Base-by-base conservation (phyloP, 1,140 invertebrate genomes). In the Drosophila kikkawai region DNA sequence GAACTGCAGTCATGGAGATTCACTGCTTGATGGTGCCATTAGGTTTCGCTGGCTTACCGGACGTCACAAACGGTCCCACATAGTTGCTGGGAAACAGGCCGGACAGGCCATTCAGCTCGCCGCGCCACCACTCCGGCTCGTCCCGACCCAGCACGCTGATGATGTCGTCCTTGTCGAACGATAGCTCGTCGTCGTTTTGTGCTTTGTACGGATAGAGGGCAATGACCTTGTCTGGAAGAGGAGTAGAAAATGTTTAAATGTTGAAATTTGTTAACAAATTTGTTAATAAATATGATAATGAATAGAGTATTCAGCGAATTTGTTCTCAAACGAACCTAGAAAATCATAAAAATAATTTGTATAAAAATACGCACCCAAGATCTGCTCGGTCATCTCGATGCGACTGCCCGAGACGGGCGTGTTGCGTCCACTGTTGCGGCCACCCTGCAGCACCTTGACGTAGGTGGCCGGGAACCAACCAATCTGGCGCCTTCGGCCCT, bases 381-480 rank as follows among this genome's bases (percentile, higher is more conserved):
- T 92, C 66, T 94, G 90, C 91, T 94, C 94, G 22, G 91, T 92
- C 90, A 94, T 94, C 80, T 94, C 91, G 50, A 93, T 91, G 68
- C 92, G 92, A 57, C 92, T 92, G 12, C 91, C 92, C 5, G 92
- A 93, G 0, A 97, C 95, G 0, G 96, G 96, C 0, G 96, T 96
- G 44, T 95, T 96, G 13, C 96, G 93, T 19, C 96, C 96, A 45
- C 96, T 96, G 32, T 94, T 94, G 48, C 95, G 93, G 2, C 95
- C 95, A 26, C 94, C 95, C 56, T 95, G 94, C 41, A 97, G 88
- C 55, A 97, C 95, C 94, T 99, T 99, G 0, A 99, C 98, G 92
- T 99, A 99, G 51, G 97, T 98, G 22, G 98, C 98, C 9, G 98
- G 98, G 93, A 99, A 99, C 98, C 98, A 99, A 6, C 98, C 98